Evolutionary conservation across 2,888 invertebrate genomes (phyloP).

Genomic region (Drosophila incognita): DNA sequence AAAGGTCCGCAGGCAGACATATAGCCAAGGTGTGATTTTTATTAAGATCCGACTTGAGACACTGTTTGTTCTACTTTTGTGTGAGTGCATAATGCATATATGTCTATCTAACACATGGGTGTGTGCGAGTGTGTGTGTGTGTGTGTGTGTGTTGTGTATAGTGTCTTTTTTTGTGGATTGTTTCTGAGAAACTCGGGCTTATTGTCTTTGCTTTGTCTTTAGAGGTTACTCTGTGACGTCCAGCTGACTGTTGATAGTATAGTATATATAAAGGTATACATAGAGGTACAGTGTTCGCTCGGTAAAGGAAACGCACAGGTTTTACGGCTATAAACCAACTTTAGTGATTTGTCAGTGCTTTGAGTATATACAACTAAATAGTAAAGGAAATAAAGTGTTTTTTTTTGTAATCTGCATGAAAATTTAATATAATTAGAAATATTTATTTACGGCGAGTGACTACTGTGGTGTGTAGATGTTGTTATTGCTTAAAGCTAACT

Average conservation of each 20-base stretch:
- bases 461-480: background rate
- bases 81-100: background rate
- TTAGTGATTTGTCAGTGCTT: background rate
- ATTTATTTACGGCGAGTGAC: background rate
- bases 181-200: slow-evolving; percentile 64
- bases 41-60: slow-evolving; percentile 27
- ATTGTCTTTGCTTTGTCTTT: slow-evolving; percentile 57
- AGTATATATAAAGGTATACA: background rate
- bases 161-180: slow-evolving; percentile 19
- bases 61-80: slow-evolving; percentile 36
- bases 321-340: background rate
- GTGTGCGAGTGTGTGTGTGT: background rate
- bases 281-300: background rate
- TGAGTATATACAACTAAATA: background rate
- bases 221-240: slow-evolving; percentile 25
- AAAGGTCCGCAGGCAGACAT: slow-evolving; percentile 36
- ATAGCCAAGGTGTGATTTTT: slow-evolving; percentile 51
- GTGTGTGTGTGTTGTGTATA: slow-evolving; percentile 16
- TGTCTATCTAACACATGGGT: background rate
- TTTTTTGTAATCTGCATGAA: background rate
- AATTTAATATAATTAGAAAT: background rate
- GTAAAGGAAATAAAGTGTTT: background rate
- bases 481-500: slow-evolving; percentile 20
- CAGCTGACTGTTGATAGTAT: slow-evolving; percentile 34
- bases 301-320: background rate